Conservation (phyloP, 2,797 vertebrate species). For the Sebastes itinus region DNA sequence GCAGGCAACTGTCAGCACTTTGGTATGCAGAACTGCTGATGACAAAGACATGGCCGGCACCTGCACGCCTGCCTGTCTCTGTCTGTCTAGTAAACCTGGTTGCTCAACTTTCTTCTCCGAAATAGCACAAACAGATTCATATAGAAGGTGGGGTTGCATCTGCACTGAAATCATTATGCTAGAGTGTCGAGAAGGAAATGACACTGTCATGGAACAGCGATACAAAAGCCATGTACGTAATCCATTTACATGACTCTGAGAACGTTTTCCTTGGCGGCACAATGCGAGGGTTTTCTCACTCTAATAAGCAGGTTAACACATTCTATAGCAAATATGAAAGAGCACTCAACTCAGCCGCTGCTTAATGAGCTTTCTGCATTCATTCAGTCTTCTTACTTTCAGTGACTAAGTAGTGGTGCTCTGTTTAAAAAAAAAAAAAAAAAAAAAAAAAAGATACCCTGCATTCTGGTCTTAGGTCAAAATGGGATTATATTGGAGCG, state of each 20-base stretch:
- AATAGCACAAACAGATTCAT: not conserved
- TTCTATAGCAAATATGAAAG: constrained; percentile 11
- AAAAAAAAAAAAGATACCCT: not conserved
- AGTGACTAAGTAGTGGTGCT: not conserved
- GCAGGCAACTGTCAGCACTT: constrained; percentile 69
- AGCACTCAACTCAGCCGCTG: not conserved
- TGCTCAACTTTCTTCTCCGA: constrained; percentile 43
- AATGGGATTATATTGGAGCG: not conserved
- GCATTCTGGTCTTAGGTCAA: constrained; percentile 6
- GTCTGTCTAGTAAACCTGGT: constrained; percentile 50
- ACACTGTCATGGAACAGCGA: not conserved
- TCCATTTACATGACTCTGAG: constrained; percentile 13
- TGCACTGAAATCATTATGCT: not conserved
- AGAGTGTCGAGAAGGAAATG: not conserved
- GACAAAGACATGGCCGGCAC: constrained; percentile 63
- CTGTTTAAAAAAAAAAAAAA: not conserved
- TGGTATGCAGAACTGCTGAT: constrained; percentile 69
- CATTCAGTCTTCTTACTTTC: constrained; percentile 9
- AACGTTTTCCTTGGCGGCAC: constrained; percentile 8
- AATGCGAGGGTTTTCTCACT: not conserved
- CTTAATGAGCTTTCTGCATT: constrained; percentile 3
- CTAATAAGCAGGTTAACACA: constrained; percentile 24
- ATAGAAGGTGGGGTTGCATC: not conserved
- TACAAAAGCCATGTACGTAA: not conserved
- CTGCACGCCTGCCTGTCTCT: constrained; percentile 53